Base-by-base conservation (phyloP, 2,113 vertebrate genomes). In the Callipepla californica region DNA sequence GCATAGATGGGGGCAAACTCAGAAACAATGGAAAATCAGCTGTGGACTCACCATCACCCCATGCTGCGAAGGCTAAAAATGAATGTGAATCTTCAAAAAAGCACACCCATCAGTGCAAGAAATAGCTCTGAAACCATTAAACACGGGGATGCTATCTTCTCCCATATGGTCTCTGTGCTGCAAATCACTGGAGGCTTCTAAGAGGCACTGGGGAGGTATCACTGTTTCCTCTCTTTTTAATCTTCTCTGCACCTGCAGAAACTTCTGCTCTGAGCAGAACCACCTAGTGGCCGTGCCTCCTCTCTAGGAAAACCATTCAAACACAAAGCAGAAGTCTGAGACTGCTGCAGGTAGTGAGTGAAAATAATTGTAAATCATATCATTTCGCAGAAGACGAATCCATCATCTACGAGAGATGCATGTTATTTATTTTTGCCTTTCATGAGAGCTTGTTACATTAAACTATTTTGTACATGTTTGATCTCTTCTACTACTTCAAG, bases 391-490 rank as follows among this genome's bases (percentile, higher is more conserved):
- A n/a, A 75, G 40, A 48, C 13, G 34, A 79, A 50, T 80, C 16
- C 66, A 67, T 53, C 87, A 67, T 23, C 42, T 75, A 38, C 34
- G 66, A 62, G 73, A 73, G 19, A 21, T 72, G 55, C 40, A 19
- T 11, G 26, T n/a, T 11, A 32, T n/a, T 36, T 73, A 61, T 6
- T 15, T 59, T 19, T 18, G 5, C 26, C 30, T 86, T 90, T 74
- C 32, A 51, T n/a, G 4, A 72, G 5, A 6, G 15, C n/a, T 85
- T 48, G 40, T 75, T 91, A 44, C 51, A 75, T 89, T 81, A 75
- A 93, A 87, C 17, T 81, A 22, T 84, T 91, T 82, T 58, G 57
- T 77, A 84, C 38, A 32, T 57, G 84, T 68, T 87, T 92, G 48
- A 68, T 81, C 61, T 90, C 76, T 90, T 90, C 38, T 57, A 28